phyloP scores from a whole-genome alignment of 2,888 invertebrate species.

The Trichopria drosophilae region DNA sequence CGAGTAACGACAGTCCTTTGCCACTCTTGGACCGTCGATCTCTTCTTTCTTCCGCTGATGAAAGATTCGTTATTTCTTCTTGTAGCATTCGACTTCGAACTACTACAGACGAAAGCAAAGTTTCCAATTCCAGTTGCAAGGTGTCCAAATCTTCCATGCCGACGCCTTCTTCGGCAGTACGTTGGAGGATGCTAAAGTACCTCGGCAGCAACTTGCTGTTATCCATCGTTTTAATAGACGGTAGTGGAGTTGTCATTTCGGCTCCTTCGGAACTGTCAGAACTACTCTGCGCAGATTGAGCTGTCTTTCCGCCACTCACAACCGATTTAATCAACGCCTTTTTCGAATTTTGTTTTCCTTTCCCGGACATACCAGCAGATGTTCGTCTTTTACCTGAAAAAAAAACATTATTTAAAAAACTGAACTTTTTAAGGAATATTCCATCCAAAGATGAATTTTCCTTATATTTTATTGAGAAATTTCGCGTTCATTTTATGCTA shows the following conservation, averaged over 20 bases:
- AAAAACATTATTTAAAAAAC: no score
- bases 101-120: slow-evolving; percentile 79
- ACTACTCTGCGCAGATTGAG: slow-evolving; percentile 40
- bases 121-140: slow-evolving; percentile 85
- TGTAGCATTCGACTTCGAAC: slow-evolving; percentile 78
- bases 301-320: slow-evolving; percentile 48
- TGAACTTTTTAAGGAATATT: no score
- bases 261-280: slow-evolving; percentile 49
- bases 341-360: slow-evolving; percentile 55
- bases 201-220: slow-evolving; percentile 70
- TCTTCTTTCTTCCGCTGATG: slow-evolving; percentile 64
- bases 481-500: no score
- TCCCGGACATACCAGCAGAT: slow-evolving; percentile 58
- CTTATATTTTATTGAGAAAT: no score
- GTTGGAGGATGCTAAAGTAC: slow-evolving; percentile 62
- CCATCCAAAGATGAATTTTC: no score
- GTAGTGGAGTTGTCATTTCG: slow-evolving; percentile 57
- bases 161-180: slow-evolving; percentile 74
- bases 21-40: slow-evolving; percentile 60
- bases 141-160: slow-evolving; percentile 87
- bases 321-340: slow-evolving; percentile 48
- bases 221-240: slow-evolving; percentile 72
- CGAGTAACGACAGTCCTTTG: slow-evolving; percentile 49
- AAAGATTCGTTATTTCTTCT: slow-evolving; percentile 72
- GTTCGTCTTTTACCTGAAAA: no score